These are phyloP conservation scores for Zaprionus kolodkinae DNA, from an alignment of 1,140 invertebrate species.

Conservation along the genomic window DNA sequence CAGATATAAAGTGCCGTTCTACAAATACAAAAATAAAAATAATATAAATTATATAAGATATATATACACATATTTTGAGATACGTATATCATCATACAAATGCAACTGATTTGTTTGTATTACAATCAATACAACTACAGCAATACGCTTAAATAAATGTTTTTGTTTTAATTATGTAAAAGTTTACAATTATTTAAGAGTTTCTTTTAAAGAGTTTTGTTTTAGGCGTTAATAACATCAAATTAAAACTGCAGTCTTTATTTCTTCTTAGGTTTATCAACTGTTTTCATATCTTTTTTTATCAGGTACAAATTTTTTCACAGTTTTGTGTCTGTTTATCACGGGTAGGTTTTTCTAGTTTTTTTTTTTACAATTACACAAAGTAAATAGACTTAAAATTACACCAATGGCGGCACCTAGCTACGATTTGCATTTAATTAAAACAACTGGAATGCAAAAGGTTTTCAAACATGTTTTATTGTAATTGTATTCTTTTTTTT, in stretches of 20 bases:
- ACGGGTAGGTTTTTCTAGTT: slow-evolving; percentile 28
- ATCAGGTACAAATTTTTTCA: slow-evolving; percentile 57
- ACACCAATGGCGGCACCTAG: slow-evolving; percentile 75
- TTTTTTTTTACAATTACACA: slow-evolving; percentile 56
- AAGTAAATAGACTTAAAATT: slow-evolving; percentile 64
- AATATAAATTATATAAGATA: slow-evolving; percentile 33
- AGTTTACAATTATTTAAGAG: slow-evolving; percentile 44
- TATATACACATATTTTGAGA: slow-evolving; percentile 39
- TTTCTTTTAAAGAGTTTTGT: slow-evolving; percentile 32
- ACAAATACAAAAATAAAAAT: slow-evolving; percentile 72
- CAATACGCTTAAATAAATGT: slow-evolving; percentile 61
- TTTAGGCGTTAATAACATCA: slow-evolving; percentile 61
- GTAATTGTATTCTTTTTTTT: slow-evolving; percentile 43
- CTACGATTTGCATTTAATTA: slow-evolving; percentile 74
- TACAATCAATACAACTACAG: slow-evolving; percentile 62
- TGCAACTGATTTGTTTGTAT: slow-evolving; percentile 31
- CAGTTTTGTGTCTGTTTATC: slow-evolving; percentile 40
- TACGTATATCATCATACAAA: slow-evolving; percentile 32
- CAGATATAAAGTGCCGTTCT: slow-evolving; percentile 71
- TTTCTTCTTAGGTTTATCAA: slow-evolving; percentile 72
- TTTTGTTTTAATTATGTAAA: slow-evolving; percentile 28
- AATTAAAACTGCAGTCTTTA: slow-evolving; percentile 80
- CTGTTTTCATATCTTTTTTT: slow-evolving; percentile 47
- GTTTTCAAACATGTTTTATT: slow-evolving; percentile 72
- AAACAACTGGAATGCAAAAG: slow-evolving; percentile 82